Percentiles rank a stretch among this genome's conserved stretches.
Evolutionary conservation across 23 tunicate genomes (phyloP).

Genomic region (Phallusia fumigata): DNA sequence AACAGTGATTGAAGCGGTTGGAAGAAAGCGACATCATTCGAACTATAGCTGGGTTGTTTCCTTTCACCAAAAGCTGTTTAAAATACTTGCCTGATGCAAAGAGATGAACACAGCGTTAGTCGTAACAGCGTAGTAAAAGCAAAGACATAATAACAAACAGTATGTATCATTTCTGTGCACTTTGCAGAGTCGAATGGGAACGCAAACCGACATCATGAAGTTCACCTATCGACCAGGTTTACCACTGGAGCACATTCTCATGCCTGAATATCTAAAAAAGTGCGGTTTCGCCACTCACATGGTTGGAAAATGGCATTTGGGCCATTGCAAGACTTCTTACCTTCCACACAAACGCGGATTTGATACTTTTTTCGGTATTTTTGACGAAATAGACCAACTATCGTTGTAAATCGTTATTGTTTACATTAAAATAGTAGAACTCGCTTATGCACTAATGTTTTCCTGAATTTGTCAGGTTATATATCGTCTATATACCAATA

Average conservation of each 20-base stretch:
- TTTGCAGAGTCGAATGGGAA: not conserved
- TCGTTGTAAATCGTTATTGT: no score
- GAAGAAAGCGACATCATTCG: no score
- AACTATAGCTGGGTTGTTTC: no score
- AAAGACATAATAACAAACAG: not conserved
- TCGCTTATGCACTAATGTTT: not conserved
- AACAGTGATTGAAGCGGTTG: no score
- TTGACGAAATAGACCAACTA: no score
- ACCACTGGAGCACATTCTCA: not conserved
- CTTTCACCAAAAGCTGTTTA: no score
- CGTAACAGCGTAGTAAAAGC: no score
- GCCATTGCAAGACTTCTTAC: not conserved
- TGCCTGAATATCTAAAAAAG: not conserved
- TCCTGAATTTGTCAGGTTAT: not conserved
- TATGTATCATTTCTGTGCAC: not conserved
- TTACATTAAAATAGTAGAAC: not conserved
- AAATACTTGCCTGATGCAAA: no score
- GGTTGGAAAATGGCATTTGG: conserved; percentile 7
- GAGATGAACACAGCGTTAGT: no score
- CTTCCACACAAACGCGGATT: conserved; percentile 10
- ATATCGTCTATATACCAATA: not conserved
- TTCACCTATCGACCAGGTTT: not conserved
- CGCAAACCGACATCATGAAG: not conserved
- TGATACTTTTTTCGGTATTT: not conserved
- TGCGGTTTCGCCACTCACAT: conserved; percentile 2